A percentile compares a stretch with the other conserved stretches of the same genome.
These are phyloP conservation scores for Triplophysa dalaica DNA, from an alignment of 2,113 vertebrate genomes.

Conservation along the genomic window DNA sequence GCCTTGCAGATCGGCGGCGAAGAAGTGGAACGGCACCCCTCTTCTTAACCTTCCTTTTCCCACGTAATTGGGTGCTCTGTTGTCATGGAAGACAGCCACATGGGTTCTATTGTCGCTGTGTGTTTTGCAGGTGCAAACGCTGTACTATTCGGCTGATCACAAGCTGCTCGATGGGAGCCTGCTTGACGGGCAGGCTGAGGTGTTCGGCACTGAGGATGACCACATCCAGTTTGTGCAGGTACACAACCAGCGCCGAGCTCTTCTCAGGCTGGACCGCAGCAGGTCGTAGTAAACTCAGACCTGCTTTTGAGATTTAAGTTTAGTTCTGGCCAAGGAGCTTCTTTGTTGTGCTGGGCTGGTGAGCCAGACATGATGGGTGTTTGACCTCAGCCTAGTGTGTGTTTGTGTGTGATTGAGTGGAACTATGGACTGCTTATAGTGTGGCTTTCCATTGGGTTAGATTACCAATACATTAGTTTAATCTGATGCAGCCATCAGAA, in stretches of 20 bases:
- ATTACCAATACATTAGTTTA: background rate
- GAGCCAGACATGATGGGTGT: background rate
- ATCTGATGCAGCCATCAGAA: constrained; percentile 3
- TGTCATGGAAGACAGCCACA: constrained; percentile 92
- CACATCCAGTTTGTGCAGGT: constrained; percentile 99
- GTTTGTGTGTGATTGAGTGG: background rate
- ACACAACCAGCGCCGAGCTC: constrained; percentile 74
- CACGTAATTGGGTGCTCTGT: constrained; percentile 66
- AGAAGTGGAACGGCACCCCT: constrained; percentile 53
- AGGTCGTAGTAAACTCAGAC: background rate
- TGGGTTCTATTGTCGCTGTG: constrained; percentile 93
- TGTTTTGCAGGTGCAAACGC: constrained; percentile 99
- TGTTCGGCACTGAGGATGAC: constrained; percentile 98
- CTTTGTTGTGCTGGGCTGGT: constrained; percentile 9
- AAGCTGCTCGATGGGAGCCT: constrained; percentile 99
- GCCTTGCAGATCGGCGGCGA: constrained; percentile 30
- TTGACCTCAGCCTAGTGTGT: background rate
- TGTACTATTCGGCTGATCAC: constrained; percentile 99
- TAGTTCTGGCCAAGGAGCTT: constrained; percentile 3
- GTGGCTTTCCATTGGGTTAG: constrained; percentile 6
- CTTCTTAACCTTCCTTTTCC: constrained; percentile 37
- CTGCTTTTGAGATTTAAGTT: constrained; percentile 1
- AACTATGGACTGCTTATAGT: constrained; percentile 20
- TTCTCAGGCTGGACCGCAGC: constrained; percentile 27
- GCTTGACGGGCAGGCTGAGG: constrained; percentile 96